Evolutionary conservation across 1,140 invertebrate species (phyloP).

Genomic region (Ips nitidus): DNA sequence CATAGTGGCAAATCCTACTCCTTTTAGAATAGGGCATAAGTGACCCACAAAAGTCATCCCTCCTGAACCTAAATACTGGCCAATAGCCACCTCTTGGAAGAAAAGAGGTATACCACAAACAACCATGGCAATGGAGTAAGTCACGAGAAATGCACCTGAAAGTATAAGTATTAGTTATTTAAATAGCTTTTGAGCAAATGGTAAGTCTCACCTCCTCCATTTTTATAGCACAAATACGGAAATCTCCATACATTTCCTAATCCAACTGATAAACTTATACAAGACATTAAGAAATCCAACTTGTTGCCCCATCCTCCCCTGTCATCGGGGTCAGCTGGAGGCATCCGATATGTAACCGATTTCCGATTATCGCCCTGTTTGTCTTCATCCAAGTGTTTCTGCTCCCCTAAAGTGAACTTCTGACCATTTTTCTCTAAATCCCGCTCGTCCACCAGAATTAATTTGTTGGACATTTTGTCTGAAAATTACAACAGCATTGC

Average conservation of each 20-base stretch:
- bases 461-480: slow-evolving; percentile 46
- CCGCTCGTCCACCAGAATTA: slow-evolving; percentile 36
- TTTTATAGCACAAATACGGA: slow-evolving; percentile 81
- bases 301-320: slow-evolving; percentile 50
- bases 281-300: slow-evolving; percentile 61
- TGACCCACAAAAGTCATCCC: slow-evolving; percentile 65
- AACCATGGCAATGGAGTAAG: slow-evolving; percentile 70
- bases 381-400: slow-evolving; percentile 2
- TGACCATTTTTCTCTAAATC: slow-evolving; percentile 30
- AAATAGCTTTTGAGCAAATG: neutral
- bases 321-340: slow-evolving; percentile 35
- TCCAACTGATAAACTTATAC: slow-evolving; percentile 72
- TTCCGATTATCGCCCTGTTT: slow-evolving; percentile 11
- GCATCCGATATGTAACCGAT: slow-evolving; percentile 37
- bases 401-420: slow-evolving; percentile 1
- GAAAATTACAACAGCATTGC: slow-evolving; percentile 17
- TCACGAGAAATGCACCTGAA: slow-evolving; percentile 65
- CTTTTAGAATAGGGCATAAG: slow-evolving; percentile 64
- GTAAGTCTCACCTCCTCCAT: slow-evolving; percentile 59
- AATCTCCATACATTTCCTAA: slow-evolving; percentile 87
- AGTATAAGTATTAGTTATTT: slow-evolving; percentile 9
- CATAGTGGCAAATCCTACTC: slow-evolving; percentile 70
- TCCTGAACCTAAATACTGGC: slow-evolving; percentile 64
- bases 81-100: slow-evolving; percentile 73
- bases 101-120: slow-evolving; percentile 76